phyloP scores from a whole-genome alignment of 2,888 invertebrate species.

The Xestia xanthographa region DNA sequence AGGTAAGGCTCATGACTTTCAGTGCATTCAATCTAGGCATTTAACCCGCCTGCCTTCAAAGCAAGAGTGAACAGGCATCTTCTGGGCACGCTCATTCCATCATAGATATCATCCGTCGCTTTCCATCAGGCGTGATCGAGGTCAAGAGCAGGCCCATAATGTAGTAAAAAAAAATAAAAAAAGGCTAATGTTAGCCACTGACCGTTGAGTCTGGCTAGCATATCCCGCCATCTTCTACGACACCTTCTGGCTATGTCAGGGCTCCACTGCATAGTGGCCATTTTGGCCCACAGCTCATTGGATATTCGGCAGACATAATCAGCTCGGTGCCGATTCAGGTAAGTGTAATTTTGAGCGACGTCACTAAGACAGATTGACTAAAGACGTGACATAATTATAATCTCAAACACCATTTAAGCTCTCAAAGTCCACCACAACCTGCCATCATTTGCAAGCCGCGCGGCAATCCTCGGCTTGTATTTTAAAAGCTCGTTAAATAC shows the following conservation, averaged over 20 bases:
- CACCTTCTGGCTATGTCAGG: neutral
- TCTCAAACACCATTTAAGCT: neutral
- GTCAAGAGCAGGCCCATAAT: no score
- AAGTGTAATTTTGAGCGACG: neutral
- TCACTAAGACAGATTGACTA: neutral
- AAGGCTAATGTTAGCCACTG: neutral
- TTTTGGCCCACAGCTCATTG: neutral
- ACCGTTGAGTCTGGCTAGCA: no score
- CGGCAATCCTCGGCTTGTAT: slow-evolving; percentile 36
- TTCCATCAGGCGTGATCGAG: no score
- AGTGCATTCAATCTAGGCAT: neutral
- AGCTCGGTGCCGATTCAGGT: neutral
- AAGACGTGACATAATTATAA: slow-evolving; percentile 6
- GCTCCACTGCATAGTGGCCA: neutral
- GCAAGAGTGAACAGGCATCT: no score
- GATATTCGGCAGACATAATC: neutral
- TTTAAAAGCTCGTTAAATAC: slow-evolving; percentile 62
- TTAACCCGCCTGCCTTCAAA: no score
- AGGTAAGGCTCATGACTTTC: neutral
- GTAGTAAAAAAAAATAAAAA: no score
- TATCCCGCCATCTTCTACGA: neutral
- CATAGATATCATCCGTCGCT: no score
- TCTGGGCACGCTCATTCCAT: no score
- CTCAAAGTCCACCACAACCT: neutral
- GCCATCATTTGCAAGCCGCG: neutral